These are phyloP conservation scores for Dicrostonyx torquatus DNA, from an alignment of 2,797 vertebrate species.

Conservation along the genomic window DNA sequence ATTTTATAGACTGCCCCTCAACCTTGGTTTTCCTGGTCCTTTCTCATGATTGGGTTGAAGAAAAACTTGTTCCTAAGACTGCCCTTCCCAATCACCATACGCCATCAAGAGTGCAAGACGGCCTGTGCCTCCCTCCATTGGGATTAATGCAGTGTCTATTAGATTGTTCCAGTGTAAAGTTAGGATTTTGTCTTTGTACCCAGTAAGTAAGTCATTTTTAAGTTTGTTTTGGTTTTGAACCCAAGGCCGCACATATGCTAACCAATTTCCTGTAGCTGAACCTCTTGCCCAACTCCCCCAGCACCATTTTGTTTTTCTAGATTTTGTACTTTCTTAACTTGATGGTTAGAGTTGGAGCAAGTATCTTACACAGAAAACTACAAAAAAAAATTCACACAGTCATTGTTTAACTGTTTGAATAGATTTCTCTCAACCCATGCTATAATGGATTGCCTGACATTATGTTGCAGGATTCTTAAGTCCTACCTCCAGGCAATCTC, in stretches of 20 bases:
- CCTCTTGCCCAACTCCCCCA: neutral
- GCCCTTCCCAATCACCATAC: neutral
- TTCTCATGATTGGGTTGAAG: constrained; percentile 19
- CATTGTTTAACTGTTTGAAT: constrained; percentile 85
- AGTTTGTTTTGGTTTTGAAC: neutral
- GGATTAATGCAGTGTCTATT: neutral
- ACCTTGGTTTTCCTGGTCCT: constrained; percentile 27
- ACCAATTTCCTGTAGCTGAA: neutral
- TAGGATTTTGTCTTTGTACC: neutral
- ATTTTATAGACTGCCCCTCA: neutral
- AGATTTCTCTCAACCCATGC: constrained; percentile 86
- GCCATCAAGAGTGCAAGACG: neutral
- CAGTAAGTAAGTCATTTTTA: neutral
- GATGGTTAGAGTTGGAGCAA: constrained; percentile 55
- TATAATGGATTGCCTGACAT: constrained; percentile 89
- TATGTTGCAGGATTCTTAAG: constrained; percentile 94
- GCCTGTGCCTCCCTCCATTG: neutral
- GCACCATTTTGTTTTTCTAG: neutral
- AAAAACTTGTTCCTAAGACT: neutral
- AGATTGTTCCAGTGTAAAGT: constrained; percentile 7
- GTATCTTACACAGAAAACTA: constrained; percentile 65
- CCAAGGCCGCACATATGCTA: no score
- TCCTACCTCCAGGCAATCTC: constrained; percentile 96
- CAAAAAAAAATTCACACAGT: constrained; percentile 78
- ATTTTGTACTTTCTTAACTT: constrained; percentile 35